These are phyloP conservation scores for Somateria mollissima DNA, from an alignment of 2,797 vertebrate genomes.

Conservation along the genomic window DNA sequence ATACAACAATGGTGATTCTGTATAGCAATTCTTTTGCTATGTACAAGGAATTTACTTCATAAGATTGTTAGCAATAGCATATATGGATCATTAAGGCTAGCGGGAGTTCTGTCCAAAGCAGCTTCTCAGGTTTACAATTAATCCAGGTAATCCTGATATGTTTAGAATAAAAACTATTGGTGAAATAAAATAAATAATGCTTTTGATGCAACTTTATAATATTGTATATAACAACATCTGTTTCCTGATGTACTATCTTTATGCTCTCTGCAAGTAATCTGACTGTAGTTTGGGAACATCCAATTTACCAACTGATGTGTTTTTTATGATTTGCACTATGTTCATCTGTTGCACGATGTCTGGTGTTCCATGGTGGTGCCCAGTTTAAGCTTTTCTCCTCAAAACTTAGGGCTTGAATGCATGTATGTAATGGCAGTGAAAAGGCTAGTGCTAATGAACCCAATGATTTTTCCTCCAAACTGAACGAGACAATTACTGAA, in stretches of 20 bases:
- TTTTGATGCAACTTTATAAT: neutral
- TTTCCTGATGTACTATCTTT: neutral
- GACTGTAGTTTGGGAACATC: neutral
- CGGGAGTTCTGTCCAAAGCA: neutral
- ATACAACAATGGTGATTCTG: neutral
- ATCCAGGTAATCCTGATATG: neutral
- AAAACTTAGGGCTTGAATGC: neutral
- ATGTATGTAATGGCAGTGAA: neutral
- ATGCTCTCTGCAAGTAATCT: rapidly evolving
- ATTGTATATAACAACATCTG: neutral
- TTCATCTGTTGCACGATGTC: neutral
- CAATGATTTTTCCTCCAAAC: neutral
- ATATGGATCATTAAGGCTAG: neutral
- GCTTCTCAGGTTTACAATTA: neutral
- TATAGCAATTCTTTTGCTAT: neutral
- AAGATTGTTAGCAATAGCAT: neutral
- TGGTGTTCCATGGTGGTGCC: neutral
- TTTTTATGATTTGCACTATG: neutral
- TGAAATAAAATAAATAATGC: neutral
- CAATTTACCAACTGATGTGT: neutral
- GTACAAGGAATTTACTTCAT: neutral
- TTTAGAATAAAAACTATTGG: neutral
- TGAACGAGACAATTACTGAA: neutral
- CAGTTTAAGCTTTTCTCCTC: neutral
- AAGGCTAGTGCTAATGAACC: neutral